phyloP scores from a whole-genome alignment of 2,888 invertebrate genomes.

The Melinopterus prodromus region DNA sequence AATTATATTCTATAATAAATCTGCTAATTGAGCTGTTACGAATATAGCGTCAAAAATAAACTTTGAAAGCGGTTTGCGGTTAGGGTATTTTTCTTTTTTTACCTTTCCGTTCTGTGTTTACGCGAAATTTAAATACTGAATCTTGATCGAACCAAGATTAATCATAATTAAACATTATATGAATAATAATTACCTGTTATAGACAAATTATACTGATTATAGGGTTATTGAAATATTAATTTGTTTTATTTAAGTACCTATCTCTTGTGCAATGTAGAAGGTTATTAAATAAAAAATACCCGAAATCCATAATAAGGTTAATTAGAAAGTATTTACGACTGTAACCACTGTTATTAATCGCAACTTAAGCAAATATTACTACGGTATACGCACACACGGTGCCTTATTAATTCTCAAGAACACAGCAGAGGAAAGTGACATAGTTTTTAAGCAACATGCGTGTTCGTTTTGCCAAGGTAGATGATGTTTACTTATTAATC shows the following conservation, averaged over 20 bases:
- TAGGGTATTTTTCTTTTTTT: not conserved
- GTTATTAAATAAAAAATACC: not conserved
- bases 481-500: not conserved
- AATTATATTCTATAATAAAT: no score
- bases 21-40: no score
- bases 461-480: conserved; percentile 34
- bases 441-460: conserved; percentile 37
- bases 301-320: not conserved
- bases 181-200: not conserved
- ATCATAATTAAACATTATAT: not conserved
- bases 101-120: not conserved
- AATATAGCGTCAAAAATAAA: no score
- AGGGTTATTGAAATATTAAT: not conserved
- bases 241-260: not conserved
- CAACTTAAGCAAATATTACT: not conserved
- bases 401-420: conserved; percentile 32
- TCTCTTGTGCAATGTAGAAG: not conserved
- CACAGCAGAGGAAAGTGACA: conserved; percentile 36
- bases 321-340: not conserved
- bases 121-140: not conserved
- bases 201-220: not conserved
- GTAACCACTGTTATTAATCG: not conserved
- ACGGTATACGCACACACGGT: not conserved
- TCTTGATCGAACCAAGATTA: not conserved
- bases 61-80: not conserved